Conservation (phyloP, 2,888 invertebrate genomes). For the Epiperipatus broadwayi region DNA sequence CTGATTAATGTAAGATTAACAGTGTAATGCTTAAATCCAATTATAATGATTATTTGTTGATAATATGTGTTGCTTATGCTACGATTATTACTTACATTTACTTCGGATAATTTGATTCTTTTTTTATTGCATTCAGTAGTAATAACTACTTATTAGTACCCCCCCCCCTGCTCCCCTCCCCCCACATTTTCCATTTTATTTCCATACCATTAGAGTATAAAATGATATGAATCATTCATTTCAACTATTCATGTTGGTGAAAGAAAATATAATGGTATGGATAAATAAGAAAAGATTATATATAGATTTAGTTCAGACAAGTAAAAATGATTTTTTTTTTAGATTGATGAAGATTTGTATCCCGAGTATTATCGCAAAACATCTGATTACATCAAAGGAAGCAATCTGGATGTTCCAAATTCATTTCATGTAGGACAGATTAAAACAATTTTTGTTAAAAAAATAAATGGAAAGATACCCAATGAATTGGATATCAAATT, state of each 20-base stretch:
- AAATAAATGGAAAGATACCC: constrained; percentile 31
- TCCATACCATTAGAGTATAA: not conserved
- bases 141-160: too few relatives aligned
- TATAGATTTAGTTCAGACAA: not conserved
- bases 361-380: constrained; percentile 61
- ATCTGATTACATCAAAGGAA: constrained; percentile 45
- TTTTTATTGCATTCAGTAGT: too few relatives aligned
- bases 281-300: not conserved
- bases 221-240: not conserved
- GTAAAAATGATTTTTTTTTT: not conserved
- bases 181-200: too few relatives aligned
- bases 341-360: constrained; percentile 50
- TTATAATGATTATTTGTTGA: too few relatives aligned
- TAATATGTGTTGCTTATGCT: too few relatives aligned
- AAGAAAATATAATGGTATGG: not conserved
- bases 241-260: constrained; percentile 7
- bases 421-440: constrained; percentile 56
- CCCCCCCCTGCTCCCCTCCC: too few relatives aligned
- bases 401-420: constrained; percentile 48
- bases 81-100: too few relatives aligned
- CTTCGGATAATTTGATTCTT: too few relatives aligned
- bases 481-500: constrained; percentile 41
- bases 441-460: constrained; percentile 39
- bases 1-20: too few relatives aligned
- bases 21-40: too few relatives aligned